Evolutionary conservation across 2,797 vertebrate genomes (phyloP).

Genomic region (Momotus momota): DNA sequence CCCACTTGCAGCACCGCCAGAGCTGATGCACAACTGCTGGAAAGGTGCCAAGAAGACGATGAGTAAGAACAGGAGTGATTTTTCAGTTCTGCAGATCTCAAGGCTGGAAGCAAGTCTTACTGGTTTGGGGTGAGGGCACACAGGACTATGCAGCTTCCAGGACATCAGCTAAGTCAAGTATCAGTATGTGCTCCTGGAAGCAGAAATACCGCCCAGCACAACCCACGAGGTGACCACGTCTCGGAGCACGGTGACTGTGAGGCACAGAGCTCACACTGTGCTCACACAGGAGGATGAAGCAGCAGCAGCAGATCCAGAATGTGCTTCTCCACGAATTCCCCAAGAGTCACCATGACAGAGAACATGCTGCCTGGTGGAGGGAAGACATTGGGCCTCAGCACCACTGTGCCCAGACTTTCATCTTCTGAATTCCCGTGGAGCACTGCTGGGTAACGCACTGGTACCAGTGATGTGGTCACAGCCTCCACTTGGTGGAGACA

Average conservation of each 20-base stretch:
- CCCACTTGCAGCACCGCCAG: fast-evolving
- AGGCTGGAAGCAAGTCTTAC: not conserved
- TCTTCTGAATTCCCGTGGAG: not conserved
- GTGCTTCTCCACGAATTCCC: too few relatives aligned
- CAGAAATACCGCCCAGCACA: not conserved
- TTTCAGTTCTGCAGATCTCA: not conserved
- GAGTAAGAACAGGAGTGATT: not conserved
- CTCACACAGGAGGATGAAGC: not conserved
- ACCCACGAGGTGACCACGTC: fast-evolving
- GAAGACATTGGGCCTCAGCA: too few relatives aligned
- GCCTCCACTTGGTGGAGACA: constrained; percentile 38
- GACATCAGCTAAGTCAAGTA: not conserved
- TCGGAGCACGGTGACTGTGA: fast-evolving
- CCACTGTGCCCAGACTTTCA: not conserved
- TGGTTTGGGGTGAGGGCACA: not conserved
- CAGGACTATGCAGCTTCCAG: not conserved
- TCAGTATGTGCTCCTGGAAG: not conserved
- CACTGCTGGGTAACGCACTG: not conserved
- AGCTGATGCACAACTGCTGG: not conserved
- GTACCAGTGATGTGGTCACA: not conserved
- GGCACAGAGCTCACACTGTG: not conserved
- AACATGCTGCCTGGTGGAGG: too few relatives aligned
- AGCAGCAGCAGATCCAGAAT: too few relatives aligned
- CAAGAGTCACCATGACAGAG: too few relatives aligned
- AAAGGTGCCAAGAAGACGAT: not conserved